A percentile compares a stretch with the other conserved stretches of the same genome.
Conservation (phyloP, 2,797 vertebrate genomes). For the Tenualosa ilisha region DNA sequence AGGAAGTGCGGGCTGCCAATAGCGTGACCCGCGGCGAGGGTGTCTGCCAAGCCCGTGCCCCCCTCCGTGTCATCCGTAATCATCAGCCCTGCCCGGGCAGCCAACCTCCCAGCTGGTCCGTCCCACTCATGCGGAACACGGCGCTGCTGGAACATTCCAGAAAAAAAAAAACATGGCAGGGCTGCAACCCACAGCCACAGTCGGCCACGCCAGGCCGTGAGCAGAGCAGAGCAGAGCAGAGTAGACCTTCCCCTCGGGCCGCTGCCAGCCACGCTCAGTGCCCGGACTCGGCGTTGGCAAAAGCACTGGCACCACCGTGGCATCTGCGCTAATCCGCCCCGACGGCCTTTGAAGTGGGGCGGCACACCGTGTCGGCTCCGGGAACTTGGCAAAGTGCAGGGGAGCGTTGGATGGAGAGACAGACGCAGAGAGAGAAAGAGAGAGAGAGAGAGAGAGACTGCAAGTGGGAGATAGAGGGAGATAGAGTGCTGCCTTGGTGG, state of each 20-base stretch:
- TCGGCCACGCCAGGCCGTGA: background rate
- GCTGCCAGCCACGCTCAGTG: background rate
- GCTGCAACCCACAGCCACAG: background rate
- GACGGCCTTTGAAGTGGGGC: conserved; percentile 4
- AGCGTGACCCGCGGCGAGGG: background rate
- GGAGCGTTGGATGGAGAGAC: background rate
- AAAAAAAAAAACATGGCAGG: background rate
- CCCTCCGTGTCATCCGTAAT: background rate
- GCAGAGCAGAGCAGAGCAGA: no score
- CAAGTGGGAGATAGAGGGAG: background rate
- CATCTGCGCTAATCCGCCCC: background rate
- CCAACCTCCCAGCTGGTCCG: conserved; percentile 5
- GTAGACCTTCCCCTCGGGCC: background rate
- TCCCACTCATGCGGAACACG: background rate
- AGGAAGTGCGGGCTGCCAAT: background rate
- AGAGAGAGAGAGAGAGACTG: background rate
- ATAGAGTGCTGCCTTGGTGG: background rate
- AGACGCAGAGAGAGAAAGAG: background rate
- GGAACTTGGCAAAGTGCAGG: background rate
- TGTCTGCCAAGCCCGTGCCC: background rate
- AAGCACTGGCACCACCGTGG: background rate
- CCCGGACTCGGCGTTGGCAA: background rate
- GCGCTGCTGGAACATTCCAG: conserved; percentile 13
- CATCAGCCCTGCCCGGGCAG: background rate
- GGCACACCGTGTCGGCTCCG: background rate